Conservation (phyloP, 2,113 vertebrate species). For the Pituophis catenifer region DNA sequence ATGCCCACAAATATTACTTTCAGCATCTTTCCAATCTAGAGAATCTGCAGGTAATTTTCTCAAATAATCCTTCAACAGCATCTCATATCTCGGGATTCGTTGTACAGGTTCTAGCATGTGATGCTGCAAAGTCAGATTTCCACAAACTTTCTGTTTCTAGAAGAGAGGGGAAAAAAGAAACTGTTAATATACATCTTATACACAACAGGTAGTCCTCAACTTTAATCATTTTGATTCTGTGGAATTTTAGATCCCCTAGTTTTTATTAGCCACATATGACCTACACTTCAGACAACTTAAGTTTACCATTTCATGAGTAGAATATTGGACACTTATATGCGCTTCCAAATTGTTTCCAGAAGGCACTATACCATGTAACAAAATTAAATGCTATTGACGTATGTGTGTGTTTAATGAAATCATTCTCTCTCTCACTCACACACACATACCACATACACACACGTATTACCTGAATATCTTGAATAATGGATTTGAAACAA, state of each 20-base stretch:
- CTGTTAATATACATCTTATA: conserved; percentile 21
- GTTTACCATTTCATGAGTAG: not conserved
- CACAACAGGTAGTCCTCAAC: not conserved
- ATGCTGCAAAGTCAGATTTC: conserved; percentile 89
- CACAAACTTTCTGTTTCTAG: conserved; percentile 89
- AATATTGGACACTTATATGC: not conserved
- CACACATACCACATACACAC: not conserved
- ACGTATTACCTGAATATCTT: conserved; percentile 87
- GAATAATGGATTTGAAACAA: conserved; percentile 89
- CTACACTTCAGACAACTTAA: not conserved
- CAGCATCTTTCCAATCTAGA: conserved; percentile 84
- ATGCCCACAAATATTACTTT: conserved; percentile 75
- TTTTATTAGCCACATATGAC: not conserved
- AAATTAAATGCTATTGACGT: not conserved
- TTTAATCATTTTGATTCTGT: not conserved
- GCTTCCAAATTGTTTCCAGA: not conserved
- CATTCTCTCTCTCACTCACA: not conserved
- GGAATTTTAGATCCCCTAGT: not conserved
- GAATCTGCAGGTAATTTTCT: conserved; percentile 90
- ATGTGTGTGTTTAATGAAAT: not conserved
- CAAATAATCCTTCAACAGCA: conserved; percentile 97
- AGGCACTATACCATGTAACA: not conserved
- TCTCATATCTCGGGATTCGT: conserved; percentile 95
- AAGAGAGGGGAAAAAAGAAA: conserved; percentile 44
- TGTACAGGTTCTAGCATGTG: conserved; percentile 98